Evolutionary conservation across 2,888 invertebrate genomes (phyloP).

Genomic region (Amitus sp.): DNA sequence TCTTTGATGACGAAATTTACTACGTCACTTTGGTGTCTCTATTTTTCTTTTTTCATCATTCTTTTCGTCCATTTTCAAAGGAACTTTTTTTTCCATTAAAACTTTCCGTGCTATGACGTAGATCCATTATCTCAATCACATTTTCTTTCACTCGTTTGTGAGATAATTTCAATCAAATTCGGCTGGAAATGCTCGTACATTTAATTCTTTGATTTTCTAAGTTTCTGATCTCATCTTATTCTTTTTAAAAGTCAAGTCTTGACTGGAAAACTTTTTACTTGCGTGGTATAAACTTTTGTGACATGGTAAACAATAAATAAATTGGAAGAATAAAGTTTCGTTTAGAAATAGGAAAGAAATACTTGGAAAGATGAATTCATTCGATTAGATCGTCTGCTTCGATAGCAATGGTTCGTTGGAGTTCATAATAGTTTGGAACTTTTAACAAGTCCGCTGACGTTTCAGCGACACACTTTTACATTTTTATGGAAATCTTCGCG

Average conservation of each 20-base stretch:
- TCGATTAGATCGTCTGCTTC: background rate
- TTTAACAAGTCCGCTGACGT: conserved; percentile 4
- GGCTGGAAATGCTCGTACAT: no score
- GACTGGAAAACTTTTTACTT: background rate
- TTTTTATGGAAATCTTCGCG: conserved; percentile 1
- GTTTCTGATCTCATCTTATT: background rate
- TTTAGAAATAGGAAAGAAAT: background rate
- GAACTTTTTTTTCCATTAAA: no score
- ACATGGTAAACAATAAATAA: background rate
- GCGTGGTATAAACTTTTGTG: background rate
- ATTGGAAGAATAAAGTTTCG: background rate
- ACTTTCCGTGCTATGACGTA: no score
- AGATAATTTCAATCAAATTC: no score
- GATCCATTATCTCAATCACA: no score
- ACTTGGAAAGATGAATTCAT: background rate
- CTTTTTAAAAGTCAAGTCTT: background rate
- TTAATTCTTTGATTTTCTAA: no score
- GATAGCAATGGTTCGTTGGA: background rate
- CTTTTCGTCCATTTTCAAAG: background rate
- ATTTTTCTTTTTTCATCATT: background rate
- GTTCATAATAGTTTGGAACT: conserved; percentile 4
- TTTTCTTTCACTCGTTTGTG: no score
- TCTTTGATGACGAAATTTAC: background rate
- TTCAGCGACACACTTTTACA: conserved; percentile 4
- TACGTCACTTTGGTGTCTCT: conserved; percentile 5